A percentile compares a stretch with the other conserved stretches of the same genome.
These are phyloP conservation scores for Chymomyza fuscimana DNA, from an alignment of 2,888 invertebrate genomes.

Conservation along the genomic window DNA sequence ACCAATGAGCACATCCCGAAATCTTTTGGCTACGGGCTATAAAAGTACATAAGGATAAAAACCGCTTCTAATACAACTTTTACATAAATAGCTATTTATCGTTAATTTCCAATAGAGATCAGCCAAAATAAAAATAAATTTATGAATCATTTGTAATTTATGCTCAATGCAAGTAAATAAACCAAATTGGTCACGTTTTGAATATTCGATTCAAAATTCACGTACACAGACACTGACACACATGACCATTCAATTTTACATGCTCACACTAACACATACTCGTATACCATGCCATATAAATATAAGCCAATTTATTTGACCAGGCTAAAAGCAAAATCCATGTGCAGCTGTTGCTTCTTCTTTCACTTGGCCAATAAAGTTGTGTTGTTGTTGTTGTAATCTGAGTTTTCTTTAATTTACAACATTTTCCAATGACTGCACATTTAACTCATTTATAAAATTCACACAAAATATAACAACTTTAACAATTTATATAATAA, in stretches of 20 bases:
- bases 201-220: constrained; percentile 64
- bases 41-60: no score
- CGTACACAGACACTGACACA: constrained; percentile 14
- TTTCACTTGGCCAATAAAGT: constrained; percentile 12
- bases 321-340: constrained; percentile 35
- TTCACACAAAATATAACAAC: not conserved
- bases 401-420: constrained; percentile 45
- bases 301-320: constrained; percentile 62
- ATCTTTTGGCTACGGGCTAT: no score
- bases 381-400: constrained; percentile 26
- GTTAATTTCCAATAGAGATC: not conserved
- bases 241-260: constrained; percentile 21
- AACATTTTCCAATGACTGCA: constrained; percentile 51
- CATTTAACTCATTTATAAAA: constrained; percentile 15
- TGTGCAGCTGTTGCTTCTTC: constrained; percentile 29
- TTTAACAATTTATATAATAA: not conserved
- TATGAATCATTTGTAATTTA: constrained; percentile 72
- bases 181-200: constrained; percentile 80
- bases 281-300: constrained; percentile 61
- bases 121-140: constrained; percentile 21
- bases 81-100: no score
- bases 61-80: no score
- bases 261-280: constrained; percentile 26
- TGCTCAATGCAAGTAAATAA: constrained; percentile 79
- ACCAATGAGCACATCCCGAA: no score